These are phyloP conservation scores for Panagrolaimus sp. DNA, from an alignment of 1,140 invertebrate genomes.

Conservation along the genomic window DNA sequence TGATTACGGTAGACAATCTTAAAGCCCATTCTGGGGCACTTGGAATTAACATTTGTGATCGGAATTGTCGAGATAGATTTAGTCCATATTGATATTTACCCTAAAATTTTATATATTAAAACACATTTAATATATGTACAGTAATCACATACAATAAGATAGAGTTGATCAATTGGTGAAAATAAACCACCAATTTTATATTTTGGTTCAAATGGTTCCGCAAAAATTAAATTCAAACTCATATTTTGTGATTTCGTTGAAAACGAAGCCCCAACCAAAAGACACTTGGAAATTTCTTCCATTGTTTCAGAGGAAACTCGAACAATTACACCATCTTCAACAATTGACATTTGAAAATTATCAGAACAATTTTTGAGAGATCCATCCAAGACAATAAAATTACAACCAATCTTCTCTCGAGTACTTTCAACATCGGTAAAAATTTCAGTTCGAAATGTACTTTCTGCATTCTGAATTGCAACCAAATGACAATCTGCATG, in stretches of 20 bases:
- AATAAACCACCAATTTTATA: constrained; percentile 19
- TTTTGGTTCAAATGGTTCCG: background rate
- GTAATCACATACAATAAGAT: constrained; percentile 11
- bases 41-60: constrained; percentile 25
- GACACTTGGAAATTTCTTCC: constrained; percentile 23
- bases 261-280: constrained; percentile 17
- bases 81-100: constrained; percentile 37
- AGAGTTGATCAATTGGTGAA: constrained; percentile 32
- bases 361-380: constrained; percentile 11
- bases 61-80: constrained; percentile 22
- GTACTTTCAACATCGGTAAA: constrained; percentile 1
- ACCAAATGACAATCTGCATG: constrained; percentile 6
- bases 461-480: background rate
- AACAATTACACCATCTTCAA: constrained; percentile 36
- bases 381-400: background rate
- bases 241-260: constrained; percentile 5
- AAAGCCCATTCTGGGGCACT: constrained; percentile 33
- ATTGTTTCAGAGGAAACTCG: constrained; percentile 28
- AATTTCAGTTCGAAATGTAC: constrained; percentile 8
- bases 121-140: background rate
- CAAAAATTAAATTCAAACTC: background rate
- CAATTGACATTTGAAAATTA: constrained; percentile 31
- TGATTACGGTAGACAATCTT: constrained; percentile 29
- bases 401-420: background rate
- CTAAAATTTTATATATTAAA: background rate